Conservation (phyloP, 2,797 vertebrate species). For the Furcifer pardalis region DNA sequence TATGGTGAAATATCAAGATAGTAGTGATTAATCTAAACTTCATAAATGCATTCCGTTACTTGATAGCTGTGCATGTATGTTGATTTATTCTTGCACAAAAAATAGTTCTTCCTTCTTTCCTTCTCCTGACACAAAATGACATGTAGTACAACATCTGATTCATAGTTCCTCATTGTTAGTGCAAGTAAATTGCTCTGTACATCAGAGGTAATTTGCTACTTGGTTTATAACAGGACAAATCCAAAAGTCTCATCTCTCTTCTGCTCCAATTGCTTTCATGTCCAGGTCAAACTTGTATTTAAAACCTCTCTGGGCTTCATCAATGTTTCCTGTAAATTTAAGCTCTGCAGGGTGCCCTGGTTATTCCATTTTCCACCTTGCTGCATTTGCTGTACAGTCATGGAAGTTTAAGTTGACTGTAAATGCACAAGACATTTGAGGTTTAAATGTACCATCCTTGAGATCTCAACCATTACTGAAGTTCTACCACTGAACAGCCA, state of each 20-base stretch:
- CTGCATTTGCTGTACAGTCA: slow-evolving; percentile 27
- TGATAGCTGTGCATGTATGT: slow-evolving; percentile 50
- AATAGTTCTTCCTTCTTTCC: slow-evolving; percentile 13
- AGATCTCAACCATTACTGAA: slow-evolving; percentile 20
- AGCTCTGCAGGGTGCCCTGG: slow-evolving; percentile 35
- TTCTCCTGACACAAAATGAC: slow-evolving; percentile 20
- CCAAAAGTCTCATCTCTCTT: slow-evolving; percentile 39
- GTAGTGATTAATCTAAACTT: slow-evolving; percentile 49
- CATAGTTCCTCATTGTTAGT: slow-evolving; percentile 13
- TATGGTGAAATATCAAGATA: slow-evolving; percentile 30
- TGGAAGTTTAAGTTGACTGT: slow-evolving; percentile 3
- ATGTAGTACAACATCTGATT: slow-evolving; percentile 45
- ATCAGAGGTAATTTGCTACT: background rate
- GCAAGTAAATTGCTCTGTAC: slow-evolving; percentile 6
- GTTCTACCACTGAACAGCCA: slow-evolving; percentile 27
- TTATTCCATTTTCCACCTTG: slow-evolving; percentile 48
- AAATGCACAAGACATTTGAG: slow-evolving; percentile 18
- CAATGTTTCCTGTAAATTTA: slow-evolving; percentile 58
- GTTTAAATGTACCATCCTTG: slow-evolving; percentile 28
- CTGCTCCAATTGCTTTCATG: slow-evolving; percentile 40
- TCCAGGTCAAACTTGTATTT: slow-evolving; percentile 44
- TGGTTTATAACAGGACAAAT: background rate
- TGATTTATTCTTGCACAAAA: slow-evolving; percentile 52
- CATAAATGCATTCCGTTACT: slow-evolving; percentile 19
- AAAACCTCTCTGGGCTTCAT: slow-evolving; percentile 32